phyloP scores from a whole-genome alignment of 2,888 invertebrate species.

The Coelogynopora nodosa region DNA sequence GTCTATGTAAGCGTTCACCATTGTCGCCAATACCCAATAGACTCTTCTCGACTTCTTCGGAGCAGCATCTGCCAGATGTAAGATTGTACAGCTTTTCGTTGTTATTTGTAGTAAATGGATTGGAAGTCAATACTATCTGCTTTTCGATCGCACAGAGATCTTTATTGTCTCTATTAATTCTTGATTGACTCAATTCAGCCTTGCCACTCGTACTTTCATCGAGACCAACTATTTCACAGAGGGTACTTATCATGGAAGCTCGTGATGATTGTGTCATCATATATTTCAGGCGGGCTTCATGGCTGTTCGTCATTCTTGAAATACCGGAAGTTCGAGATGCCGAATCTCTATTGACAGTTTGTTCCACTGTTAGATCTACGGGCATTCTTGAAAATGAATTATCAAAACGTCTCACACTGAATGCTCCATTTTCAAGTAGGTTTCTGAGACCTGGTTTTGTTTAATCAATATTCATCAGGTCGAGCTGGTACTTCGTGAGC shows the following conservation, averaged over 20 bases:
- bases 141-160: not conserved
- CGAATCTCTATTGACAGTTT: constrained; percentile 1
- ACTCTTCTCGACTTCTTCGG: not conserved
- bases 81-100: not conserved
- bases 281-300: constrained; percentile 7
- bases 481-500: constrained; percentile 35
- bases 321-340: constrained; percentile 14
- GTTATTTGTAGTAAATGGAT: not conserved
- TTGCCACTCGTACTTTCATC: constrained; percentile 2
- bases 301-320: not conserved
- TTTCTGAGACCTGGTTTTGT: constrained; percentile 32
- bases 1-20: not conserved
- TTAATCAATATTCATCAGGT: constrained; percentile 21
- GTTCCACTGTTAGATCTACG: constrained; percentile 9
- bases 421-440: constrained; percentile 35
- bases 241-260: constrained; percentile 5
- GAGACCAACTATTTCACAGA: not conserved
- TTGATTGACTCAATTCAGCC: constrained; percentile 25
- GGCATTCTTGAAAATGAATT: too few species aligned
- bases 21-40: not conserved
- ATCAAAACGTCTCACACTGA: constrained; percentile 3
- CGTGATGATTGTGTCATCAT: constrained; percentile 5
- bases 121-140: not conserved
- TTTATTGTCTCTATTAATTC: not conserved
- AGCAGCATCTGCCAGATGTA: not conserved